phyloP scores from a whole-genome alignment of 2,888 invertebrate species.

The Polia nebulosa region DNA sequence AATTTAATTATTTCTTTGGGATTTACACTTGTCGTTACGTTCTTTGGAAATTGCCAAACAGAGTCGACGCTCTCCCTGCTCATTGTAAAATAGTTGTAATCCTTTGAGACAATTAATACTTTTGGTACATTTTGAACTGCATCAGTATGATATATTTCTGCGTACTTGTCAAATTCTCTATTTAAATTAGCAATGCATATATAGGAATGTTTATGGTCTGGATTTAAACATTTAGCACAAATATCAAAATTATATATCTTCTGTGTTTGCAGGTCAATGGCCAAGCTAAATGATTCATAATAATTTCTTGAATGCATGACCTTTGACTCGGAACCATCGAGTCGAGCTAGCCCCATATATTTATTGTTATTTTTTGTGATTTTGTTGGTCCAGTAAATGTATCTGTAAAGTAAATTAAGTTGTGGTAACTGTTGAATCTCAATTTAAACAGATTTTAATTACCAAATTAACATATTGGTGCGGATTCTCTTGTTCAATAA shows the following conservation, averaged over 20 bases:
- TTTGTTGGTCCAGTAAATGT: constrained; percentile 96
- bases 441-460: too few species aligned
- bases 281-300: constrained; percentile 89
- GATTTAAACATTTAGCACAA: not conserved
- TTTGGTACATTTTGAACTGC: too few species aligned
- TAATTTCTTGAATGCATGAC: constrained; percentile 91
- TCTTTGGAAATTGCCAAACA: constrained; percentile 1
- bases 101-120: constrained; percentile 93
- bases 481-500: too few species aligned
- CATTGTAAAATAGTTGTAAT: constrained; percentile 96
- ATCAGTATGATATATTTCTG: too few species aligned
- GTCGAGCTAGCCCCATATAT: constrained; percentile 93
- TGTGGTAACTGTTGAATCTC: not conserved
- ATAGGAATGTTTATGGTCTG: too few species aligned
- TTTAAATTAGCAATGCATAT: too few species aligned
- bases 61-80: not conserved
- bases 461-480: too few species aligned
- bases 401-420: constrained; percentile 86
- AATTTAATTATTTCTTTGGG: not conserved
- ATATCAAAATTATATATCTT: constrained; percentile 95
- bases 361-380: constrained; percentile 85
- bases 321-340: constrained; percentile 92
- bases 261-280: constrained; percentile 93
- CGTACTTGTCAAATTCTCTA: too few species aligned
- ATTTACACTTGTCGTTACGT: fast-evolving